Conservation (phyloP, 2,888 invertebrate species). For the Eupithecia vulgata region DNA sequence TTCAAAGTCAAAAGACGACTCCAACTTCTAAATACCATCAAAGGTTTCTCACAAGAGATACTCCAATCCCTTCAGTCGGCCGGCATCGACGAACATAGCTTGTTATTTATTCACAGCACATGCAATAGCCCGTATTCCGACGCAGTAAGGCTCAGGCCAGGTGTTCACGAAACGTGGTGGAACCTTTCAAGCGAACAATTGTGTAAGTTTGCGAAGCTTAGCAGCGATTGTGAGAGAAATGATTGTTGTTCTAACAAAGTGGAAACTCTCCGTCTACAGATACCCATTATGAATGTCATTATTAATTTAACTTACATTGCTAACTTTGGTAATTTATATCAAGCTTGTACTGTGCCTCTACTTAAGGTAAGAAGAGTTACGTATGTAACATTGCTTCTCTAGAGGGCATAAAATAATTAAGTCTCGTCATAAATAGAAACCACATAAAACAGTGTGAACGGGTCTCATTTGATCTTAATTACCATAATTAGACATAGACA, state of each 20-base stretch:
- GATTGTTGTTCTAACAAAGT: constrained; percentile 49
- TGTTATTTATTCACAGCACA: constrained; percentile 29
- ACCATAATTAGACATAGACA: too few relatives aligned
- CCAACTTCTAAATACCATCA: constrained; percentile 55
- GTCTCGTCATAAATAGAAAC: not conserved
- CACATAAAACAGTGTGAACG: not conserved
- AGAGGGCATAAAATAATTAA: not conserved
- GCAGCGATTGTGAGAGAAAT: constrained; percentile 45
- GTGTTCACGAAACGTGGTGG: constrained; percentile 9
- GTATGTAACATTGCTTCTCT: not conserved
- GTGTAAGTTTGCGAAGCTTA: constrained; percentile 36
- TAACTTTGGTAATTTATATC: constrained; percentile 23
- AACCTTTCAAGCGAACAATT: constrained; percentile 26
- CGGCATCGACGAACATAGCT: constrained; percentile 40
- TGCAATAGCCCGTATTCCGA: constrained; percentile 25
- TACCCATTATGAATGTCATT: constrained; percentile 24
- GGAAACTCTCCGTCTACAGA: constrained; percentile 35
- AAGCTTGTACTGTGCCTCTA: constrained; percentile 5
- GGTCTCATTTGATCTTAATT: not conserved
- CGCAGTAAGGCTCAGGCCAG: constrained; percentile 24
- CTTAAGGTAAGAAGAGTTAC: not conserved
- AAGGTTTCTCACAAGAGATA: constrained; percentile 44
- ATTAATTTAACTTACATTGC: constrained; percentile 23
- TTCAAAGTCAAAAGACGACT: constrained; percentile 44
- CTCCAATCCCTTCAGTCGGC: constrained; percentile 45